Percentiles rank a stretch among this genome's conserved stretches.
Conservation (phyloP, 2,888 invertebrate species). For the Drosophila rubida region DNA sequence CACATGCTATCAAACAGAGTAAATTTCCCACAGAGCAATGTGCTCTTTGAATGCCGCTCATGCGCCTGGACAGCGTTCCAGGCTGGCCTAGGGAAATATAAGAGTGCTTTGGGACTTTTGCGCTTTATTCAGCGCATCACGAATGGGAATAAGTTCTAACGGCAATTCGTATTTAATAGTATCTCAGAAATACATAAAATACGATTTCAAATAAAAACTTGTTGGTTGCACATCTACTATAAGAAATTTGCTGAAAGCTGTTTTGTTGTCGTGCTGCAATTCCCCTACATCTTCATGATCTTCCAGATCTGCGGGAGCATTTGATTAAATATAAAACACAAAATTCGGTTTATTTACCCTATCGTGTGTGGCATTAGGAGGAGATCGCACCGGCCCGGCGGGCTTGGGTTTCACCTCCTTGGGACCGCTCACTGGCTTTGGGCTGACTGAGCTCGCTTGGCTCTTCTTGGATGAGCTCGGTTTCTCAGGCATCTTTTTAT, state of each 20-base stretch:
- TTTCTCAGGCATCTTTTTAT: conserved; percentile 57
- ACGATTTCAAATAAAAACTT: background rate
- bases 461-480: conserved; percentile 8
- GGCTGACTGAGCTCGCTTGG: background rate
- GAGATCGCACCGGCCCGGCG: conserved; percentile 1
- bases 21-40: conserved; percentile 38
- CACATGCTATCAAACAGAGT: conserved; percentile 37
- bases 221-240: background rate
- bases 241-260: background rate
- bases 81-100: conserved; percentile 56
- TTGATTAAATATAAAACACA: background rate
- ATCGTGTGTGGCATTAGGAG: conserved; percentile 46
- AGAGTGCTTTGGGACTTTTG: conserved; percentile 60
- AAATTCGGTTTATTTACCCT: conserved; percentile 42
- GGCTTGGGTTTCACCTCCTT: conserved; percentile 14
- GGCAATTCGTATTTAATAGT: conserved; percentile 37
- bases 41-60: conserved; percentile 38
- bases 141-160: conserved; percentile 12
- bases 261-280: background rate
- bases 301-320: conserved; percentile 57
- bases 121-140: conserved; percentile 68
- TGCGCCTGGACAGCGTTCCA: conserved; percentile 63
- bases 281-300: conserved; percentile 65
- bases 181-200: background rate
- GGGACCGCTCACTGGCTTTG: conserved; percentile 18